Conservation (phyloP, 2,113 vertebrate species). For the Neodon shergylaensis region DNA sequence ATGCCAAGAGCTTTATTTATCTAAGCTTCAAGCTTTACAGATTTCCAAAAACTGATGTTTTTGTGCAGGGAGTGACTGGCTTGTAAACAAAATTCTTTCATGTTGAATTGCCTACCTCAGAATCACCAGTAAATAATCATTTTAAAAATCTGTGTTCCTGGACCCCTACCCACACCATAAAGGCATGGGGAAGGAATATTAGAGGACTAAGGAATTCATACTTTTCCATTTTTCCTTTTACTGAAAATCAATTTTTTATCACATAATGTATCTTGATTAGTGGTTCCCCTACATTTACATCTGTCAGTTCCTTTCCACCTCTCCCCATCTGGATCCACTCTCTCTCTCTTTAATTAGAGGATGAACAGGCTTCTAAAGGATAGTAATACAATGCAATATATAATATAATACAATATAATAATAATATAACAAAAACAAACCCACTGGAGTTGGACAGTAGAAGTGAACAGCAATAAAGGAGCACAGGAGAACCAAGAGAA, state of each 20-base stretch:
- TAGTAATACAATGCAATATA: neutral
- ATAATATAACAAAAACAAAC: neutral
- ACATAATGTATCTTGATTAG: neutral
- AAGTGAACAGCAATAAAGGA: neutral
- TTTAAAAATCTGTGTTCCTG: neutral
- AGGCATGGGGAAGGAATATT: rapidly evolving
- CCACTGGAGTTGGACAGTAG: neutral
- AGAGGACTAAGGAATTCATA: neutral
- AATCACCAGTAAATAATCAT: neutral
- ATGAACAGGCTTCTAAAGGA: neutral
- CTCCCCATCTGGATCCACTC: neutral
- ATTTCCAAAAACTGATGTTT: neutral
- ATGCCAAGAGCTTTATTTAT: neutral
- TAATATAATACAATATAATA: neutral
- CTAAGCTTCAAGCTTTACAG: slow-evolving; percentile 12
- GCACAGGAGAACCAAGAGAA: neutral
- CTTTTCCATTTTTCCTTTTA: neutral
- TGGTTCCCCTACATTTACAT: rapidly evolving
- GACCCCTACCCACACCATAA: neutral
- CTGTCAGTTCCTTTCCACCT: neutral
- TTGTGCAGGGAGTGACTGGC: neutral
- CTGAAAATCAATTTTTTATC: neutral
- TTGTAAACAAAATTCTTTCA: neutral
- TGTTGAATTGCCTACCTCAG: neutral
- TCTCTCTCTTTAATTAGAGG: neutral